Conservation (phyloP, 1,140 invertebrate species). For the Polypedilum vanderplanki region DNA sequence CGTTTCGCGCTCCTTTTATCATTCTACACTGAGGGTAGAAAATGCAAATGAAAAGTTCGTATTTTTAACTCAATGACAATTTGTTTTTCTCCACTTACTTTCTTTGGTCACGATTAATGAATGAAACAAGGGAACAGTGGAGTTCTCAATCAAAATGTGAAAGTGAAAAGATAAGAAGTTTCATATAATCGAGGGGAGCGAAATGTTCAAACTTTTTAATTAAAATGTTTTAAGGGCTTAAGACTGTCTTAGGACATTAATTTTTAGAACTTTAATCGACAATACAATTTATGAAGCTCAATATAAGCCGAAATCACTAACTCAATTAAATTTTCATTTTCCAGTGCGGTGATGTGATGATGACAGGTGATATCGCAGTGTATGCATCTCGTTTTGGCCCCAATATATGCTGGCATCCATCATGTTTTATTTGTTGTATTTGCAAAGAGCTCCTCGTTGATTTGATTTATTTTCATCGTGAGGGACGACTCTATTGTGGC, state of each 20-base stretch:
- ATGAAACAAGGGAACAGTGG: not conserved
- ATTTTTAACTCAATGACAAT: not conserved
- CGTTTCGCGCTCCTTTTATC: not conserved
- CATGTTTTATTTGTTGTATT: constrained; percentile 85
- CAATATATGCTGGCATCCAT: constrained; percentile 81
- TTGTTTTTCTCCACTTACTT: not conserved
- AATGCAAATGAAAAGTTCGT: constrained; percentile 20
- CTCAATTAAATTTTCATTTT: constrained; percentile 34
- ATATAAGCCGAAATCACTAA: not conserved
- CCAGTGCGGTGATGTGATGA: constrained; percentile 77
- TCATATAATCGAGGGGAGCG: not conserved
- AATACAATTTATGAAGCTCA: not conserved
- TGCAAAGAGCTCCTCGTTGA: constrained; percentile 94
- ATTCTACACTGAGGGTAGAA: not conserved
- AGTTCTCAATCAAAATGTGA: not conserved
- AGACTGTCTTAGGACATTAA: not conserved
- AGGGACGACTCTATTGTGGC: constrained; percentile 85
- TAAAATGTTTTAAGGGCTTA: constrained; percentile 17
- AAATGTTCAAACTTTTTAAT: constrained; percentile 22
- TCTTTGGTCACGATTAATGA: constrained; percentile 1
- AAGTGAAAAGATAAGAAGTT: constrained; percentile 13
- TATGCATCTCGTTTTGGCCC: constrained; percentile 79
- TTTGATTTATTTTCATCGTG: constrained; percentile 91
- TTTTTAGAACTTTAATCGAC: constrained; percentile 3
- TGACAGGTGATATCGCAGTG: constrained; percentile 82